Base-by-base conservation (phyloP, 2,888 invertebrate species). In the Archips crataeganus region DNA sequence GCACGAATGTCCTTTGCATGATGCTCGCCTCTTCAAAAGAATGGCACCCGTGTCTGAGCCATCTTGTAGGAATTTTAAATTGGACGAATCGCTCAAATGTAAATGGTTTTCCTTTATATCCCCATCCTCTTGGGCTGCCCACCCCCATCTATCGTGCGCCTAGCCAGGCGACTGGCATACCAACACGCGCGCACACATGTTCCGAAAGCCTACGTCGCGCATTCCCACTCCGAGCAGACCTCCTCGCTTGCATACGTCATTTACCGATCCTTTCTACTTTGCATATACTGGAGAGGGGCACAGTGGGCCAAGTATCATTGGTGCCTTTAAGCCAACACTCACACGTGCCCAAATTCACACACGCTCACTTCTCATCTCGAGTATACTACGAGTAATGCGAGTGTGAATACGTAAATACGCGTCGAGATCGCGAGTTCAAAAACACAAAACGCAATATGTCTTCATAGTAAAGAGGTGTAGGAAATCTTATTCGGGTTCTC, bases 71-170 rank as follows among this genome's bases (percentile, higher is more conserved):
- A 95, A 94, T 95, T 95, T 95, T 95, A 95, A 94, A 95, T 95
- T 95, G 95, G 95, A 94, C 94, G 94, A 94, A 95, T 94, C 94
- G 95, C 95, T 94, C 95, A 95, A 94, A 95, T 94, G 95, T 95
- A 95, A 95, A 95, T 94, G 95, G 94, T 94, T 94, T 94, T 94
- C 95, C 94, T 94, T 94, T 95, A 94, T 94, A 91, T 54, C 94
- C 93, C 93, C 94, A 93, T 93, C 94, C 93, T 92, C 92, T 88
- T 82, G 87, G 90, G 90, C 91, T 88, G 90, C 88, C 93, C 92
- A 90, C 91, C 93, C 92, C 91, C 92, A 85, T 91, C 93, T 92
- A 92, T 92, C 90, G 92, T 93, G 93, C 93, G 93, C 94, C 94
- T 93, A 92, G 93, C 73, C 73, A 93, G 92, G 92, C 93, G 93